phyloP scores from a whole-genome alignment of 2,113 vertebrate genomes.

The Ptilonorhynchus violaceus region DNA sequence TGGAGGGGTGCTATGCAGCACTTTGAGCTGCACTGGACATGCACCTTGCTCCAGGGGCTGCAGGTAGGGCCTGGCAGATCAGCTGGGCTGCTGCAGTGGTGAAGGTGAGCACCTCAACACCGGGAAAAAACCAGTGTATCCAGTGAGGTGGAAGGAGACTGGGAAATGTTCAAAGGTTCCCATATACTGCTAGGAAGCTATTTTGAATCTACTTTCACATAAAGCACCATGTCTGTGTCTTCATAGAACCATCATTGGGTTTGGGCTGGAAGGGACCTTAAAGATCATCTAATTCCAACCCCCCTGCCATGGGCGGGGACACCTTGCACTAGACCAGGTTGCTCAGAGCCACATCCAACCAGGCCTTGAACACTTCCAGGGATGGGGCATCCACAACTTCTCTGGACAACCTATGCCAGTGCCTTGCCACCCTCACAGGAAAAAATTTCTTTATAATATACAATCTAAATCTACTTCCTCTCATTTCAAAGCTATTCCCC shows the following conservation, averaged over 20 bases:
- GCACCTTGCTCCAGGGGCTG: neutral
- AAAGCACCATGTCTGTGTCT: neutral
- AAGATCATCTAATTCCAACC: neutral
- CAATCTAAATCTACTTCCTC: neutral
- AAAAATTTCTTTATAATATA: neutral
- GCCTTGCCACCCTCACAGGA: neutral
- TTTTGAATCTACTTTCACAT: neutral
- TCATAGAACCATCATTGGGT: neutral
- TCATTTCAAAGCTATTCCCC: neutral
- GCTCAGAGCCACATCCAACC: neutral
- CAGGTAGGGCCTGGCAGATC: neutral
- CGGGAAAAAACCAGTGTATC: fast-evolving
- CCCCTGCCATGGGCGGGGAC: neutral
- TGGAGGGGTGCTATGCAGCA: neutral
- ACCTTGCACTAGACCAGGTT: neutral
- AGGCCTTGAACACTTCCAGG: neutral
- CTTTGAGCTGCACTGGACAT: neutral
- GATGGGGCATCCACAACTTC: neutral
- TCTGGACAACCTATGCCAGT: neutral
- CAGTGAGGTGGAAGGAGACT: fast-evolving
- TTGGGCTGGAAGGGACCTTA: neutral
- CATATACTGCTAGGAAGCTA: neutral
- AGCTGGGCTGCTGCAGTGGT: neutral
- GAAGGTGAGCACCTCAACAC: neutral
- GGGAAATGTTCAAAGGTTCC: neutral